These are phyloP conservation scores for Punctoribates punctum DNA, from an alignment of 2,888 invertebrate species.

Conservation along the genomic window DNA sequence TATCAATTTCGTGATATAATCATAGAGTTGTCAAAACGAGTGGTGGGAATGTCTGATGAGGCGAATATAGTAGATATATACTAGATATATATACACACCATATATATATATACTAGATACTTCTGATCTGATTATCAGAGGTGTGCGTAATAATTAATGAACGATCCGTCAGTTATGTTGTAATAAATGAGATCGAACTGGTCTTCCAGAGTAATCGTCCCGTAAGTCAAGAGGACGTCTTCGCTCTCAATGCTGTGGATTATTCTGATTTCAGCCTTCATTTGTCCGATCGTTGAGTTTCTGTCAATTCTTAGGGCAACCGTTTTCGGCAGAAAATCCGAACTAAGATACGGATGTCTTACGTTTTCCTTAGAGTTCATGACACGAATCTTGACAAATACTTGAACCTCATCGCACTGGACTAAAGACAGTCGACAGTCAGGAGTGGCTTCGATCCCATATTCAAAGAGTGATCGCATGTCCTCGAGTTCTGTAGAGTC, in stretches of 20 bases:
- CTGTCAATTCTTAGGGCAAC: constrained; percentile 2
- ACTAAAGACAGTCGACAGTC: neutral
- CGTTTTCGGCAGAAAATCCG: constrained; percentile 19
- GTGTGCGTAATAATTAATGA: constrained; percentile 28
- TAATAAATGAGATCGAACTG: constrained; percentile 8
- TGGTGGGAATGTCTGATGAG: too few species aligned
- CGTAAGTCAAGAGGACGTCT: constrained; percentile 7
- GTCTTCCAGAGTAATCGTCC: constrained; percentile 11
- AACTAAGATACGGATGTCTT: constrained; percentile 7
- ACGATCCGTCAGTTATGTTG: constrained; percentile 18
- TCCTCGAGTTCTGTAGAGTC: neutral
- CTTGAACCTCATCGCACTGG: constrained; percentile 17
- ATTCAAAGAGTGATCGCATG: neutral
- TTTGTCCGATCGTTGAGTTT: neutral
- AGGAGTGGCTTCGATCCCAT: neutral
- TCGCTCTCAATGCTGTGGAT: constrained; percentile 1
- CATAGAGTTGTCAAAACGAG: too few species aligned
- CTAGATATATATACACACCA: too few species aligned
- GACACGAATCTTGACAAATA: constrained; percentile 9
- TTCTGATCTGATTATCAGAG: neutral
- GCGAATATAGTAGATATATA: too few species aligned
- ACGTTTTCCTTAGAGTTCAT: constrained; percentile 15
- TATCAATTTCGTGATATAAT: too few species aligned
- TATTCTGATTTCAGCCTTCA: neutral
- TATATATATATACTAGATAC: too few species aligned